Base-by-base conservation (phyloP, 2,113 vertebrate species). In the Hemicordylus capensis region DNA sequence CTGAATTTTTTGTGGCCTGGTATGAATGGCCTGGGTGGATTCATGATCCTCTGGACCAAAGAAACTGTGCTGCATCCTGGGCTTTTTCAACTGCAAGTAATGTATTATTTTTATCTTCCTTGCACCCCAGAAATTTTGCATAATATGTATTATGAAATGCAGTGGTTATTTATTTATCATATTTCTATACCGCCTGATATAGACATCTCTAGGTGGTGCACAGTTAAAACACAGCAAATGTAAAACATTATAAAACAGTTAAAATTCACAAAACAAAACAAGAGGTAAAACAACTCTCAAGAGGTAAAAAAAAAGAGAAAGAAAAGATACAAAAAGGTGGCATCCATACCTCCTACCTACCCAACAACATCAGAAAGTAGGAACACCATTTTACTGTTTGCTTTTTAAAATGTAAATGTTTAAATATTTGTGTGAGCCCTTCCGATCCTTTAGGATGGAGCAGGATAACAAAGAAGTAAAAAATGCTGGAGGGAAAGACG, bases 31-130 rank as follows among this genome's bases (percentile, higher is more conserved):
- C 96, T 80, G 95, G 92, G 0, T 96, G 95, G 95, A 97, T 95
- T 80, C 96, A 97, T 0, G 95, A 93, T 66, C 96, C 96, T 14
- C 81, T 97, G 89, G 96, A 97, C 93, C 96, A 97, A 39, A 92
- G 88, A 84, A 95, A 97, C 48, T 97, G 97, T 94, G 96, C 95
- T 75, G 96, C 96, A 54, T 97, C 96, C 24, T 97, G 96, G 96
- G 96, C 96, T 70, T 97, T 97, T 96, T 97, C 97, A 73, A 97
- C 96, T 0, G 96, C 96, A 97, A 97, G 96, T 97, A 97, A 96
- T 93, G 4, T n/a, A 10, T 22, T 44, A 56, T 20, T 89, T 81
- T 69, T 78, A 84, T 85, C 89, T 3, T 22, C 0, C 58, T 87
- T 79, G 66, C 42, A 54, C 37, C 1, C 12, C 17, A n/a, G 26